Evolutionary conservation across 1,140 invertebrate species (phyloP), one percentile per base, ranked within the genome.

Genomic region (Dysdera silvatica): DNA sequence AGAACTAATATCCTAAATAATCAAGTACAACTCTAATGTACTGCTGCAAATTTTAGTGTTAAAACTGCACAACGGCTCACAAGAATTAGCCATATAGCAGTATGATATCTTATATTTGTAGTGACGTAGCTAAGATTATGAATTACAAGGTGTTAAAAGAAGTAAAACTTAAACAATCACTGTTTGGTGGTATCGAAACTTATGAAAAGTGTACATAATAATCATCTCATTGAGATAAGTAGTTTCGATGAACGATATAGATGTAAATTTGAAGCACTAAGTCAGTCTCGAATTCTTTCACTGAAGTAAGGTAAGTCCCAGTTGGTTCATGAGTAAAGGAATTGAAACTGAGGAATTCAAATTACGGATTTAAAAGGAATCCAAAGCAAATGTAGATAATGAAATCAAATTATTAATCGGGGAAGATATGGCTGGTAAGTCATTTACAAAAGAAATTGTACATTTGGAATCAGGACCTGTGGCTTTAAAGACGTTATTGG

Each of bases 321-420:
- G 26, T 23, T 37, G 47, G 47, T 37, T 10, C 48, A 23, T 29
- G 31, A 33, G n/a, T 51, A 18, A 26, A 40, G 4, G 31, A 51
- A 20, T 14, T 37, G 29, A 26, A 60, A 29, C 14, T 29, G 10
- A 4, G 24, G 31, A 10, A 53, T 53, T 53, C 18, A 35, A 20
- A 32, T 53, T 5, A 53, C 4, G 10, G 51, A 53, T 53, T 18
- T 33, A n/a, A 32, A 33, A n/a, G 12, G 35, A 35, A 53, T 14
- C 32, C 12, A 32, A 4, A 26, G 20, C n/a, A 24, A 52, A 52
- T 7, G 58, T 61, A 41, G 33, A 40, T 41, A 51, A 51, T 7
- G 58, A 61, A 32, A 52, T 56, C n/a, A 52, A 52, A 32, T 52
- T 52, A 12, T 52, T 52, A 52, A 61, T 29, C 43, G 48, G 35